phyloP scores from a whole-genome alignment of 2,113 vertebrate species.

The Pygoscelis adeliae region DNA sequence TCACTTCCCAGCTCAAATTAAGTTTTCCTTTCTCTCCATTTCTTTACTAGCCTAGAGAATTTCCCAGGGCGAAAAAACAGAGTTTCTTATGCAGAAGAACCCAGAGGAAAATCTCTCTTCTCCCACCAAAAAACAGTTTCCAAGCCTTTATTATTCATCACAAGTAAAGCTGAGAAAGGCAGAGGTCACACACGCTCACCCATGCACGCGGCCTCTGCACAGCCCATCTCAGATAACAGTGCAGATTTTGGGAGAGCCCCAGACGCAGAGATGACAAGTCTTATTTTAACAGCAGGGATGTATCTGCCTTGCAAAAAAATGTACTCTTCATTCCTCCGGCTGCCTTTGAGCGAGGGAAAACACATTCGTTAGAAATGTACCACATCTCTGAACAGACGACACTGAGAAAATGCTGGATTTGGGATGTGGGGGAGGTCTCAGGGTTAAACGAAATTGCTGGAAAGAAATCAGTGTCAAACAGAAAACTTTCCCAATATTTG shows the following conservation, averaged over 20 bases:
- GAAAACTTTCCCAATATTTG: neutral
- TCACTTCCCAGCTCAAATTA: neutral
- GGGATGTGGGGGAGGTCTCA: neutral
- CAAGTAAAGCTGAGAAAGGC: neutral
- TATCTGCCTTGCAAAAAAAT: neutral
- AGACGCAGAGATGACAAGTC: neutral
- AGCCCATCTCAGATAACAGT: neutral
- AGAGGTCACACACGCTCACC: accelerated
- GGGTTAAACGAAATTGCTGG: neutral
- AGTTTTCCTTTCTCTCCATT: neutral
- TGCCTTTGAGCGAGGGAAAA: neutral
- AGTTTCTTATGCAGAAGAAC: neutral
- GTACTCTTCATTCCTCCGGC: neutral
- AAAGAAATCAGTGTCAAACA: neutral
- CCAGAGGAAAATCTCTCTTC: neutral
- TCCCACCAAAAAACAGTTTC: neutral
- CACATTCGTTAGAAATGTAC: neutral
- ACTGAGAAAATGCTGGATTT: neutral
- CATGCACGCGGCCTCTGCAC: neutral
- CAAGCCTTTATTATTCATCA: neutral
- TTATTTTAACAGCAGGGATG: neutral
- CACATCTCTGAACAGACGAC: neutral
- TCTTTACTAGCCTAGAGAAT: neutral
- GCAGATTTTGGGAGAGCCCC: neutral
- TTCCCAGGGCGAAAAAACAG: neutral